Conservation (phyloP, 2,888 invertebrate species). For the Alsophila aescularia region DNA sequence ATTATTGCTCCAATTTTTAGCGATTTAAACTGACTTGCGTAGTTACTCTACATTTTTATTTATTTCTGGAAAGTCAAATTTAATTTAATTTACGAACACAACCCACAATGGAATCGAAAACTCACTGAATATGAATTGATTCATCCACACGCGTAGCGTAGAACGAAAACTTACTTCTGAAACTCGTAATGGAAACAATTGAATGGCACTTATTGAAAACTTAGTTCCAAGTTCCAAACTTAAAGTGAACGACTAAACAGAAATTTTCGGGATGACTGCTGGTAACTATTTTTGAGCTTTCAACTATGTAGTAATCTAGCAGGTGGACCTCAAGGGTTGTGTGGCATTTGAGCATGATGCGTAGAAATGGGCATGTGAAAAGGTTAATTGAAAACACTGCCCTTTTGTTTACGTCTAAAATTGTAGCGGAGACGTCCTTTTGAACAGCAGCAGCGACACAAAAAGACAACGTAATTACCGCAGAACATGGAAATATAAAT, state of each 20-base stretch:
- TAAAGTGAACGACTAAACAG: conserved; percentile 5
- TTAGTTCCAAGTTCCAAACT: conserved; percentile 23
- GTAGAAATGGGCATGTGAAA: conserved; percentile 13
- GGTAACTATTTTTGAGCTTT: conserved; percentile 17
- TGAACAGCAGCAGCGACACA: not conserved
- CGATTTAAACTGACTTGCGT: not conserved
- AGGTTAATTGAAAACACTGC: conserved; percentile 35
- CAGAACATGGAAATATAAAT: not conserved
- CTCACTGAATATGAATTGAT: conserved; percentile 17
- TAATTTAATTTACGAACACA: not conserved
- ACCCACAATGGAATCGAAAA: conserved; percentile 2
- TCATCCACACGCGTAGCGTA: not conserved
- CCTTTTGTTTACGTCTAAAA: conserved; percentile 26
- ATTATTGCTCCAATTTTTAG: not conserved
- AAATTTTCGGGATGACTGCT: not conserved
- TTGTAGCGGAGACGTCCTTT: conserved; percentile 2
- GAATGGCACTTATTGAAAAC: conserved; percentile 28
- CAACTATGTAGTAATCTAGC: conserved; percentile 26
- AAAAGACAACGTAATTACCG: not conserved
- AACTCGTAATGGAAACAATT: conserved; percentile 29
- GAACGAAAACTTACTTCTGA: conserved; percentile 11
- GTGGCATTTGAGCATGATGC: conserved; percentile 21
- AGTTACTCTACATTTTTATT: not conserved
- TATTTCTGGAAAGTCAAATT: not conserved
- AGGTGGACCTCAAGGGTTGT: conserved; percentile 2